Evolutionary conservation across 2,113 vertebrate genomes (phyloP), one percentile per base, ranked within the genome.

Genomic region (Rhea americana): DNA sequence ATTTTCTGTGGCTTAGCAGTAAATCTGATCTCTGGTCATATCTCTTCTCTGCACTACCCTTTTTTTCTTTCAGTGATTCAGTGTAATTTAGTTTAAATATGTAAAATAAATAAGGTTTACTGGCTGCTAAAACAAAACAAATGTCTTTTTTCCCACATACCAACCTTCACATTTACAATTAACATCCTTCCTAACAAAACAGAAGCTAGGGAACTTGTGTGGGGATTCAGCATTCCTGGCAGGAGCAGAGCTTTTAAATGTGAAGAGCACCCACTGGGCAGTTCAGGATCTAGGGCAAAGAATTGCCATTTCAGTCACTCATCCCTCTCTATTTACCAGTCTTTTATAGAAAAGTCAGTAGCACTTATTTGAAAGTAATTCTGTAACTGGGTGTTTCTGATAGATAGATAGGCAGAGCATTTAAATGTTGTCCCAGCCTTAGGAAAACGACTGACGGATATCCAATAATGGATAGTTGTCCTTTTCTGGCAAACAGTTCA

Each of bases 221-320:
- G 65, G 85, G 77, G 66, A 55, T 32, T 90, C 56, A 25, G n/a
- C 0, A 3, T 75, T 80, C 70, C 55, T 84, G 72, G 47, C 35
- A 92, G 66, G 82, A 39, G 56, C 48, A 96, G 86, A 94, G 63
- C 30, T 85, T 94, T 91, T 45, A 88, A 94, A 93, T 72, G 66
- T 65, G 90, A 91, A 94, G 71, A 43, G 76, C 26, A 76, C 82
- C 30, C 78, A 76, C 37, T 62, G 62, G 82, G 45, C 61, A 85
- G 61, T 82, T 85, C 43, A 75, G 73, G 79, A 96, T 78, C 56
- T 67, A 76, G 61, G 89, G 75, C 47, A 92, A 82, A 94, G 56
- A 30, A 9, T 58, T 66, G 47, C 35, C 63, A 11, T 94, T 95
- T 95, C 25, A 3, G 56, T 82, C 28, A 1, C 35, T 94, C 59